phyloP scores from a whole-genome alignment of 2,888 invertebrate species.

The Caenorhabditis doughertyi region DNA sequence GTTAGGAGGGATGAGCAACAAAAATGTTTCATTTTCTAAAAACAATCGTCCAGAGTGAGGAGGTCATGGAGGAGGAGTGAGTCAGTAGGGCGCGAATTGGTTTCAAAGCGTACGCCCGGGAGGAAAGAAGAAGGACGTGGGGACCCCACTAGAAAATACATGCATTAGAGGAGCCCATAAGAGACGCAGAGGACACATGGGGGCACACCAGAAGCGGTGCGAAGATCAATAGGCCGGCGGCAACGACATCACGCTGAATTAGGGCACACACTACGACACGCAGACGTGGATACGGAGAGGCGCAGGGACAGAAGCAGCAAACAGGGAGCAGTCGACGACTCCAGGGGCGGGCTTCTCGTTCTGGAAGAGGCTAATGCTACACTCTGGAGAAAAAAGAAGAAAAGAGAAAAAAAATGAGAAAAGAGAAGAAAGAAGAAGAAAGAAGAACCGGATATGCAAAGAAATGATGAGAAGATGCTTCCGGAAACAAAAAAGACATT shows the following conservation, averaged over 20 bases:
- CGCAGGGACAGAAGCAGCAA: slow-evolving; percentile 14
- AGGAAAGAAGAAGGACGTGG: slow-evolving; percentile 29
- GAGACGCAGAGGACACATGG: slow-evolving; percentile 58
- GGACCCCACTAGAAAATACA: slow-evolving; percentile 63
- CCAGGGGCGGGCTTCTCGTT: slow-evolving; percentile 44
- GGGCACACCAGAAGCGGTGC: slow-evolving; percentile 63
- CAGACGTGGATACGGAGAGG: slow-evolving; percentile 46
- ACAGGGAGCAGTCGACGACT: slow-evolving; percentile 15
- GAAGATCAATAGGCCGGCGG: slow-evolving; percentile 64
- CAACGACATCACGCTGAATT: slow-evolving; percentile 62
- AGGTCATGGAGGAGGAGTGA: slow-evolving; percentile 47
- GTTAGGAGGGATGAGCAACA: slow-evolving; percentile 8
- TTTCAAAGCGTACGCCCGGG: slow-evolving; percentile 51
- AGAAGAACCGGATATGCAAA: slow-evolving; percentile 48
- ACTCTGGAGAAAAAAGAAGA: slow-evolving; percentile 26
- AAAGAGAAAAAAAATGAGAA: neutral
- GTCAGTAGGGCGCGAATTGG: slow-evolving; percentile 57
- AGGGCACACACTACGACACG: slow-evolving; percentile 52
- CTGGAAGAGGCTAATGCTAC: slow-evolving; percentile 61
- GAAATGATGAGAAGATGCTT: slow-evolving; percentile 43
- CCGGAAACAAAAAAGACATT: slow-evolving; percentile 39
- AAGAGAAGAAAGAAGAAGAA: slow-evolving; percentile 19
- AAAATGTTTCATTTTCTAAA: slow-evolving; percentile 54
- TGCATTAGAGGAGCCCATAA: slow-evolving; percentile 46
- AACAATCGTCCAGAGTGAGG: slow-evolving; percentile 40